These are phyloP conservation scores for Scomber colias DNA, from an alignment of 2,113 vertebrate genomes.

Conservation along the genomic window DNA sequence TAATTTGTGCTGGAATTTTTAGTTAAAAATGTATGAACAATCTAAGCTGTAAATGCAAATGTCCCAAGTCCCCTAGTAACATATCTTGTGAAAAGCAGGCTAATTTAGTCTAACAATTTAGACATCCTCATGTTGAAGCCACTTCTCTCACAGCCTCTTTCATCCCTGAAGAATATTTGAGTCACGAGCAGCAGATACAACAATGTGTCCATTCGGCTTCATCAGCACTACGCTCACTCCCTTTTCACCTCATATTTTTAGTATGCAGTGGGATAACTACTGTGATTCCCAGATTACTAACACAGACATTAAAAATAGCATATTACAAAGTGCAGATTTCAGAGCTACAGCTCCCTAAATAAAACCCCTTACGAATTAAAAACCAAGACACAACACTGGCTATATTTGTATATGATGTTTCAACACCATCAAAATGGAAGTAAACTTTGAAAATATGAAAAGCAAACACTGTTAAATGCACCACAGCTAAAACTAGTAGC, in stretches of 20 bases:
- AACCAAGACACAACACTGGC: no score
- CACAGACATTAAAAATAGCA: neutral
- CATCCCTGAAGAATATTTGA: conserved; percentile 34
- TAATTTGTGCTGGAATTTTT: neutral
- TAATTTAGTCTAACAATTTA: neutral
- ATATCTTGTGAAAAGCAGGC: neutral
- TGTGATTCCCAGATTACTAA: conserved; percentile 27
- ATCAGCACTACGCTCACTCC: neutral
- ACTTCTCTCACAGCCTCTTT: conserved; percentile 11
- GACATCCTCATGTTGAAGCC: neutral
- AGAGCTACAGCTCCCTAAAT: conserved; percentile 13
- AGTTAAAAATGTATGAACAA: neutral
- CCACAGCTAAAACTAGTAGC: no score
- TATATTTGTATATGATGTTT: no score
- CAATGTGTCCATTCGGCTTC: conserved; percentile 24
- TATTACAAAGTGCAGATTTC: conserved; percentile 8
- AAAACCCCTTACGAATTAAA: neutral
- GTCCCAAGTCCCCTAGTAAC: neutral
- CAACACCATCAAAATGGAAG: no score
- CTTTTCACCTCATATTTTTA: conserved; percentile 8
- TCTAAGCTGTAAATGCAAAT: conserved; percentile 8
- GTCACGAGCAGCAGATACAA: conserved; percentile 37
- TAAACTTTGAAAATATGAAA: no score
- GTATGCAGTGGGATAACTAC: neutral
- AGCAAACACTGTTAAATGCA: no score